phyloP scores from a whole-genome alignment of 1,140 invertebrate genomes.

The Eueides isabella region DNA sequence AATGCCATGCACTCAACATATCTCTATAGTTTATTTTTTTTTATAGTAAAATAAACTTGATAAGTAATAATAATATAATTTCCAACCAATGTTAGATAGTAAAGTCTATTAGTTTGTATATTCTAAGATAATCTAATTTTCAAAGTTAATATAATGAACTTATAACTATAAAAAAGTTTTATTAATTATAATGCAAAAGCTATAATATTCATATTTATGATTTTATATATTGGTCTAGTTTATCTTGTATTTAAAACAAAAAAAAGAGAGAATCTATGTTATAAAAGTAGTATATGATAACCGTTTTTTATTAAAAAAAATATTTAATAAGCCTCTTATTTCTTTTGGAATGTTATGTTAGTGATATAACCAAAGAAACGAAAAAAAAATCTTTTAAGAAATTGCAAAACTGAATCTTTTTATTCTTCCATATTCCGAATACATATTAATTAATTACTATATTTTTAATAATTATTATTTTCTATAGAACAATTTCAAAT shows the following conservation, averaged over 20 bases:
- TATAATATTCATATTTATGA: not conserved
- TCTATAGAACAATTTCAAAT: not conserved
- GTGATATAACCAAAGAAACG: not conserved
- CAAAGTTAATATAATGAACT: not conserved
- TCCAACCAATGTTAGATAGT: not conserved
- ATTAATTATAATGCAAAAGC: not conserved
- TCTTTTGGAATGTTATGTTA: not conserved
- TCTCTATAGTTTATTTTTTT: not conserved
- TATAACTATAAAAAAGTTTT: not conserved
- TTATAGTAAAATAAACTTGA: not conserved
- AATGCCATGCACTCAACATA: not conserved
- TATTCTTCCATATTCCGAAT: too few species aligned
- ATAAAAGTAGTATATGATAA: not conserved
- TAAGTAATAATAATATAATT: slow-evolving; percentile 5
- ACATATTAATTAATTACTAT: too few species aligned
- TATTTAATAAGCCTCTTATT: not conserved
- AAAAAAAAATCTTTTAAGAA: not conserved
- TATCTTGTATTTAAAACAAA: not conserved
- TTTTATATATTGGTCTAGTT: not conserved
- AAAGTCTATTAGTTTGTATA: not conserved
- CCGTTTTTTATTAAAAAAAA: not conserved
- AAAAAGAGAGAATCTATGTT: not conserved
- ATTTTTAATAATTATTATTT: too few species aligned
- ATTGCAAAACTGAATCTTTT: too few species aligned
- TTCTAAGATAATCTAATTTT: not conserved